phyloP scores from a whole-genome alignment of 2,113 vertebrate genomes.

The Egretta garzetta region DNA sequence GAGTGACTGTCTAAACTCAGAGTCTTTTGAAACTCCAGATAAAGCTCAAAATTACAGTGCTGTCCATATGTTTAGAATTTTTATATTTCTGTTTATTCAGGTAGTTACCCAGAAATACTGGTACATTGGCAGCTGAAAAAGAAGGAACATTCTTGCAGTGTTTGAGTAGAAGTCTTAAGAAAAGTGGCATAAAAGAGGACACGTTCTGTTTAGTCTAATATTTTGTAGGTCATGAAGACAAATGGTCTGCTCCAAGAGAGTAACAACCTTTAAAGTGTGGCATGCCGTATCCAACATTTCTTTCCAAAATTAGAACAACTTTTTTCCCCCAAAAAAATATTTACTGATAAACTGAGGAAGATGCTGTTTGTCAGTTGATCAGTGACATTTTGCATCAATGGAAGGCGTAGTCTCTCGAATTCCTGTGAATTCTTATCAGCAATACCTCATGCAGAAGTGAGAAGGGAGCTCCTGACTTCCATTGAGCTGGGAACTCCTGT shows the following conservation, averaged over 20 bases:
- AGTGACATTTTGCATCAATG: neutral
- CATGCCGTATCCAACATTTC: neutral
- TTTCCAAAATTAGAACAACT: neutral
- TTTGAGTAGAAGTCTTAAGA: neutral
- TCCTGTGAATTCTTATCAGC: neutral
- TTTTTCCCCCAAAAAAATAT: neutral
- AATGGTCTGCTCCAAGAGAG: neutral
- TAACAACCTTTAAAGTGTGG: neutral
- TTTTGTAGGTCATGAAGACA: neutral
- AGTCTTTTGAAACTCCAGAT: neutral
- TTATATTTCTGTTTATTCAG: neutral
- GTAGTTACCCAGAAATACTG: neutral
- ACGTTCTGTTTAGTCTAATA: neutral
- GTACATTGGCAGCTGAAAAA: neutral
- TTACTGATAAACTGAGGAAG: neutral
- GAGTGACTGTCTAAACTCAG: neutral
- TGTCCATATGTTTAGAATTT: neutral
- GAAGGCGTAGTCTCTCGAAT: neutral
- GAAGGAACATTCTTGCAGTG: neutral
- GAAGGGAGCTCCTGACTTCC: neutral
- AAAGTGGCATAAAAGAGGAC: neutral
- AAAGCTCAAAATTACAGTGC: neutral
- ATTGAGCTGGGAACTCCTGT: neutral
- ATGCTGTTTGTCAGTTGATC: neutral
- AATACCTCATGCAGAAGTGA: neutral